Base-by-base conservation (phyloP, 2,113 vertebrate species). In the Lethenteron camtschaticum region DNA sequence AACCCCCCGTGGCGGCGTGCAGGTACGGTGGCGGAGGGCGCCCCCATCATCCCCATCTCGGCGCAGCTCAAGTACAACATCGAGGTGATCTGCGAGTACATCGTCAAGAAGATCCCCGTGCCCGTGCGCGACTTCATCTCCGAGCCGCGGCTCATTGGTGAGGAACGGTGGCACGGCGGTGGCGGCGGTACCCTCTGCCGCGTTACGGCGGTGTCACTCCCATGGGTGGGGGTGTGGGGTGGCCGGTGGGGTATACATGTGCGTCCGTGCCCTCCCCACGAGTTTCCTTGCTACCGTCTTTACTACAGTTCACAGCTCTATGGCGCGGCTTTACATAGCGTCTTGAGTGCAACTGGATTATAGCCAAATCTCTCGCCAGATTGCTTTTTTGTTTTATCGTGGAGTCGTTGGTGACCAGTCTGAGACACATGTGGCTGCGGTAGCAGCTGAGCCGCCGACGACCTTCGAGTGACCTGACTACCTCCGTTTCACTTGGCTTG, bases 41-140 rank as follows among this genome's bases (percentile, higher is more conserved):
- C 94, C 16, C 94, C 92, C 70, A 96, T 99, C 79, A 96, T 96
- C 79, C 94, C 94, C 56, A 99, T 99, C 77, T 96, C 94, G 0
- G 92, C 92, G 57, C 94, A 99, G 80, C 57, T 99, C 55, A 99
- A 99, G 71, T 96, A 95, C 77, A 99, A 99, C 81, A 99, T 99
- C 70, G 94, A 96, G 81, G 92, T 99, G 70, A 90, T 99, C 69
- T 99, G 90, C 1, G 90, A 96, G 75, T 99, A 99, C 76, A 99
- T 99, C 75, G 90, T 95, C 73, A 99, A 96, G 74, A 99, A 89
- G 82, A 99, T 99, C 77, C 92, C 94, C 0, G 87, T 96, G 63
- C 92, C 94, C 60, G 16, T 90, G 72, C 82, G 94, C 78, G 94
- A 99, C 79, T 99, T 99, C 80, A 88, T 75, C n/a, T 96, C 94